These are phyloP conservation scores for Aethina tumida DNA, from an alignment of 1,140 invertebrate species.

Conservation along the genomic window DNA sequence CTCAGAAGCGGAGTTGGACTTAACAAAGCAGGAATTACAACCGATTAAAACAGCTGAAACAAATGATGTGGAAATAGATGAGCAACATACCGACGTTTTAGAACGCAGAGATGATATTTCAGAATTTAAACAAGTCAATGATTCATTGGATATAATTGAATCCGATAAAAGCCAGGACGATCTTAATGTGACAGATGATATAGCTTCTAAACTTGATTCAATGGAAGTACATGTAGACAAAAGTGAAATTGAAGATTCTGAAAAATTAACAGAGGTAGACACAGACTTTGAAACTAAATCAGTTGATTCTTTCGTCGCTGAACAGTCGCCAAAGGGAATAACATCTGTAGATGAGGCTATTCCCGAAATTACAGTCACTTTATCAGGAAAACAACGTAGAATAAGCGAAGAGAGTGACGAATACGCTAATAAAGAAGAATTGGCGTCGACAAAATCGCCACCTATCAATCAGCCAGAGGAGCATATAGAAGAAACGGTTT, in stretches of 20 bases:
- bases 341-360: conserved; percentile 23
- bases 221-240: conserved; percentile 43
- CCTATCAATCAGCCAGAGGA: conserved; percentile 46
- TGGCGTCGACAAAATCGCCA: conserved; percentile 21
- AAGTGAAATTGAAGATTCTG: conserved; percentile 41
- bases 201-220: conserved; percentile 36
- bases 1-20: too few species aligned
- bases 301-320: conserved; percentile 18
- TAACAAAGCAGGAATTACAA: too few species aligned
- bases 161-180: too few species aligned
- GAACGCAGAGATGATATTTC: too few species aligned
- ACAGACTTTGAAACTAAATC: conserved; percentile 31
- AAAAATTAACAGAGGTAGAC: conserved; percentile 37
- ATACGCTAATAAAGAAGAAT: conserved; percentile 17
- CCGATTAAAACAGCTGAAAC: too few species aligned
- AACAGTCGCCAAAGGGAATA: conserved; percentile 19
- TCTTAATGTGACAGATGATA: neutral
- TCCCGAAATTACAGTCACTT: conserved; percentile 32
- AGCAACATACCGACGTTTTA: too few species aligned
- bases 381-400: conserved; percentile 31
- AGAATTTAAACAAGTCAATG: too few species aligned
- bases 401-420: conserved; percentile 35
- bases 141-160: too few species aligned
- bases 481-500: conserved; percentile 48
- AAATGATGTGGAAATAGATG: too few species aligned